Conservation (phyloP, 2,797 vertebrate species). For the Oreortyx pictus region DNA sequence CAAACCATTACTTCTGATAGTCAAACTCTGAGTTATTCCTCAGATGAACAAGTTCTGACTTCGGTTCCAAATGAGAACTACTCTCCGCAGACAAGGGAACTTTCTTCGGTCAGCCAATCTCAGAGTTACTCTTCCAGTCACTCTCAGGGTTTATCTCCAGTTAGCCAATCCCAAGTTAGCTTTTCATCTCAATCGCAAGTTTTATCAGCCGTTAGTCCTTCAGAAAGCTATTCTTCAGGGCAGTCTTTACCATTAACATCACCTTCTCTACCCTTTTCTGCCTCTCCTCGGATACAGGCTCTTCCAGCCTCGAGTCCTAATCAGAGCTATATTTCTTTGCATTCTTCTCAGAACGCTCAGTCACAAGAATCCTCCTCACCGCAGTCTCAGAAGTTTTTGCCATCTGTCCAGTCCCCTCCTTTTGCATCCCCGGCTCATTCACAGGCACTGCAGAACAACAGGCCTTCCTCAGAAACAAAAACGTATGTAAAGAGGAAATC, state of each 20-base stretch:
- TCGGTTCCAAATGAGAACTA: conserved; percentile 87
- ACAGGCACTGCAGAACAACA: conserved; percentile 88
- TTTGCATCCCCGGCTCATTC: conserved; percentile 86
- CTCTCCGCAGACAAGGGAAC: conserved; percentile 87
- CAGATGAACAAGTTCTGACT: conserved; percentile 86
- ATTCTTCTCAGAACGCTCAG: conserved; percentile 85
- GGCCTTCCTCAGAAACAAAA: conserved; percentile 87
- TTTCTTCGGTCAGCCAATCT: conserved; percentile 89
- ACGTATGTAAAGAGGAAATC: conserved; percentile 89
- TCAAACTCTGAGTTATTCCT: conserved; percentile 89
- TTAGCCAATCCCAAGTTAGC: conserved; percentile 85
- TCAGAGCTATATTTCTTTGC: conserved; percentile 89
- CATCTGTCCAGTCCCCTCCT: conserved; percentile 84
- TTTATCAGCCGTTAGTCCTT: conserved; percentile 87
- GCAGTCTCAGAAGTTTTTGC: conserved; percentile 90
- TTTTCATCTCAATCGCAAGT: conserved; percentile 93
- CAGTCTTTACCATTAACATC: conserved; percentile 86
- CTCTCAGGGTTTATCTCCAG: conserved; percentile 91
- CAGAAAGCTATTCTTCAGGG: conserved; percentile 89
- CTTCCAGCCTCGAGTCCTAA: conserved; percentile 85
- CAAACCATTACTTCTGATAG: conserved; percentile 87
- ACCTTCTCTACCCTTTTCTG: conserved; percentile 86
- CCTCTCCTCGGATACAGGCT: conserved; percentile 84
- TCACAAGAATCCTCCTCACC: conserved; percentile 86
- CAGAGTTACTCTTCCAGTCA: conserved; percentile 91